Conservation (phyloP, 2,797 vertebrate genomes). For the Urosaurus nigricauda region DNA sequence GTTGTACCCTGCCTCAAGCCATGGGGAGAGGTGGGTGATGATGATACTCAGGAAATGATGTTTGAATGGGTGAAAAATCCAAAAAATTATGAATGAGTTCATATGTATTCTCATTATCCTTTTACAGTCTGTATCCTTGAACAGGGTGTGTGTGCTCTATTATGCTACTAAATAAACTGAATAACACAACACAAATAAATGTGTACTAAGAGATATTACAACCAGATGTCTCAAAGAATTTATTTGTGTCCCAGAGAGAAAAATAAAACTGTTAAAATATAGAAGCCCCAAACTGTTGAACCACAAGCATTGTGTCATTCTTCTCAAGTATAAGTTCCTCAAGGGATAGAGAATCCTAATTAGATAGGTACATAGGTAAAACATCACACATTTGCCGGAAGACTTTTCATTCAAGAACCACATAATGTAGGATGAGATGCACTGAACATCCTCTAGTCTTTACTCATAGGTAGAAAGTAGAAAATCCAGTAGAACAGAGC, state of each 20-base stretch:
- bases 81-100: not conserved
- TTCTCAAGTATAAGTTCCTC: not conserved
- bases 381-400: too few species aligned
- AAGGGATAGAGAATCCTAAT: not conserved
- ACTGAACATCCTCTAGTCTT: not conserved
- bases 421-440: not conserved
- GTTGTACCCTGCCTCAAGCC: not conserved
- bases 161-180: slow-evolving; percentile 7
- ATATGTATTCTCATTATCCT: not conserved
- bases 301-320: not conserved
- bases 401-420: not conserved
- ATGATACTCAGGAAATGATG: not conserved
- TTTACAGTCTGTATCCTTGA: not conserved
- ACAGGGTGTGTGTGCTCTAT: not conserved
- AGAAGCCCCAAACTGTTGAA: slow-evolving; percentile 6
- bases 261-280: slow-evolving; percentile 19
- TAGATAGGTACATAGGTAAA: not conserved
- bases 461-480: not conserved
- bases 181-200: slow-evolving; percentile 29
- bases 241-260: slow-evolving; percentile 1
- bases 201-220: slow-evolving; percentile 12
- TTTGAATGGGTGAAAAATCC: not conserved
- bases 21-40: too few species aligned
- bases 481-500: not conserved
- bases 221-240: slow-evolving; percentile 23